Base-by-base conservation (phyloP, 2,888 invertebrate genomes). In the Scaptomyza parva region DNA sequence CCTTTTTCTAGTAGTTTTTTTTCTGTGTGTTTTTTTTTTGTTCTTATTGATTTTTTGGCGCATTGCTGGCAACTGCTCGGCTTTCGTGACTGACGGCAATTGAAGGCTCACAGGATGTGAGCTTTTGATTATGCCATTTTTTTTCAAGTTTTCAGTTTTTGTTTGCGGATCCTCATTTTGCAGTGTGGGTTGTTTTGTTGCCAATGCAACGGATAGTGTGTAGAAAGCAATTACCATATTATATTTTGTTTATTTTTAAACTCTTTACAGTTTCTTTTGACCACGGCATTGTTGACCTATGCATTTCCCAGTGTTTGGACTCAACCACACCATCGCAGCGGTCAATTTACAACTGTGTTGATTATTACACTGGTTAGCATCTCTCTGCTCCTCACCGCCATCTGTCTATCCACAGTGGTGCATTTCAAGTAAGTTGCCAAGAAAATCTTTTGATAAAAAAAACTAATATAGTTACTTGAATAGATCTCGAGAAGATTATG, bases 401-500 rank as follows among this genome's bases (percentile, higher is more conserved):
- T 88, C 33, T 92, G 91, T 63, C 76, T 92, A 8, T 91, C 92
- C 30, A 90, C 90, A n/a, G 85, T 92, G 39, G 88, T 91, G 44
- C 89, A 89, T 37, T 89, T 81, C 59, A 92, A 89, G 91, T 92
- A 70, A 71, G 84, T 64, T 1, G 3, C 0, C 26, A 2, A 5
- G 6, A 11, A 7, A 7, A n/a, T 9, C 11, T n/a, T n/a, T n/a
- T n/a, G 14, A 35, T 12, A 4, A 20, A 33, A 1, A 1, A 0
- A 35, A 8, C 6, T 20, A 3, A 3, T 0, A 14, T 11, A 48
- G 9, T 8, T 8, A 11, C 9, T 33, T 7, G 1, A 12, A 12
- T 35, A 92, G 92, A 79, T 5, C 83, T 2, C 76, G 81, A 2
- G 76, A 88, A n/a, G 91, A 91, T 14, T 92, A 91, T 58, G 85